phyloP scores from a whole-genome alignment of 2,113 vertebrate genomes.

The Cololabis saira region DNA sequence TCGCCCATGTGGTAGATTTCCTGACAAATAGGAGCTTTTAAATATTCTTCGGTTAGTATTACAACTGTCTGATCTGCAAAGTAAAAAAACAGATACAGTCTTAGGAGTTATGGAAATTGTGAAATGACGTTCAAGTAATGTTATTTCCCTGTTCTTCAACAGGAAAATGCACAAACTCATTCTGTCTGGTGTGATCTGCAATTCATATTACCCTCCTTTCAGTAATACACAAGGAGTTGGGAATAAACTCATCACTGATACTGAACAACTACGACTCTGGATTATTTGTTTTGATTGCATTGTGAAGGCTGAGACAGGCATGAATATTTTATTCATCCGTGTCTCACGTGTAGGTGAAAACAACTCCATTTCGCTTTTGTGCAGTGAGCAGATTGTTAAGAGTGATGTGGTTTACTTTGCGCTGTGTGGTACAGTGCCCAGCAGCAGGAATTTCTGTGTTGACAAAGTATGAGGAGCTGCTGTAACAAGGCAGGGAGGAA shows the following conservation, averaged over 20 bases:
- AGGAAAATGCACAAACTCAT: conserved; percentile 3
- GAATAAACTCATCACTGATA: conserved; percentile 16
- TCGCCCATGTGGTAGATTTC: conserved; percentile 10
- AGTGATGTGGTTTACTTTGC: conserved; percentile 48
- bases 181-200: not conserved
- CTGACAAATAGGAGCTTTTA: not conserved
- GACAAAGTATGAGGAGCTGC: conserved; percentile 61
- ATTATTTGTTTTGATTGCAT: conserved; percentile 32
- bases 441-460: conserved; percentile 65
- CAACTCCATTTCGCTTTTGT: conserved; percentile 33
- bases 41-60: conserved; percentile 6
- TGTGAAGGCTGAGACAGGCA: conserved; percentile 25
- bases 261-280: not conserved
- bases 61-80: conserved; percentile 13
- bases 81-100: no score
- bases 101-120: not conserved
- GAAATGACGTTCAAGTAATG: conserved; percentile 7
- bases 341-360: conserved; percentile 27
- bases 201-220: not conserved
- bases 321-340: conserved; percentile 34
- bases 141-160: conserved; percentile 3
- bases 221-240: conserved; percentile 7
- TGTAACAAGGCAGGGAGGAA: conserved; percentile 66
- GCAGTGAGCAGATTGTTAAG: conserved; percentile 33
- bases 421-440: conserved; percentile 41